Evolutionary conservation across 2,888 invertebrate species (phyloP).

Genomic region (Leistus spinibarbis): DNA sequence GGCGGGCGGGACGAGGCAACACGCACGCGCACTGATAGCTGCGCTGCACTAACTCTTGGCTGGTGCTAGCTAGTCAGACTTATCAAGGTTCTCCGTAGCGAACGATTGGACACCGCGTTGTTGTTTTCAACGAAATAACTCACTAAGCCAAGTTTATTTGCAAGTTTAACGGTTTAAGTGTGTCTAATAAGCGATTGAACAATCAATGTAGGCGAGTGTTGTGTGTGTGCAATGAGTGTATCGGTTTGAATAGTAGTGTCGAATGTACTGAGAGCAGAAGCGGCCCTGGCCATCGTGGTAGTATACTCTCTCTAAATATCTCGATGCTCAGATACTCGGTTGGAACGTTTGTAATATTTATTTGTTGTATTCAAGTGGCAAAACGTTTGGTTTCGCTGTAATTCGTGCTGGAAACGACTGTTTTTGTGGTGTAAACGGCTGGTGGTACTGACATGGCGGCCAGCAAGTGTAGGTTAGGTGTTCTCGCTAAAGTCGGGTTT

Average conservation of each 20-base stretch:
- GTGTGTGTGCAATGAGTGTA: background rate
- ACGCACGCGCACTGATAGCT: slow-evolving; percentile 52
- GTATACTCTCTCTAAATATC: background rate
- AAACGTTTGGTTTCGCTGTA: background rate
- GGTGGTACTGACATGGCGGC: slow-evolving; percentile 25
- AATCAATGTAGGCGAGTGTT: too few relatives aligned
- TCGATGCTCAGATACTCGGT: background rate
- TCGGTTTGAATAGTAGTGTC: background rate
- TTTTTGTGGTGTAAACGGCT: background rate
- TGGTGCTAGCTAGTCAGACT: slow-evolving; percentile 63
- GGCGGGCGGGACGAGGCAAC: slow-evolving; percentile 55
- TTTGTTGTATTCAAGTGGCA: background rate
- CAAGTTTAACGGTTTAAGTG: background rate
- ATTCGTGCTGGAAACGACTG: background rate
- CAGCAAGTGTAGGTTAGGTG: slow-evolving; percentile 31
- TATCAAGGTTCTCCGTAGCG: slow-evolving; percentile 66
- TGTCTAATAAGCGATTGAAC: too few relatives aligned
- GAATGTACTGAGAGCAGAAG: background rate
- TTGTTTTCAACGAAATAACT: background rate
- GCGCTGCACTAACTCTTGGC: slow-evolving; percentile 53
- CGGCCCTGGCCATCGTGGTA: background rate
- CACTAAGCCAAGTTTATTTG: background rate
- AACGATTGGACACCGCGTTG: slow-evolving; percentile 44
- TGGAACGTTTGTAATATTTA: background rate
- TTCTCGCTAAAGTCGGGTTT: slow-evolving; percentile 5